Evolutionary conservation across 1,140 invertebrate species (phyloP).

Genomic region (Caenorhabditis inopinata): DNA sequence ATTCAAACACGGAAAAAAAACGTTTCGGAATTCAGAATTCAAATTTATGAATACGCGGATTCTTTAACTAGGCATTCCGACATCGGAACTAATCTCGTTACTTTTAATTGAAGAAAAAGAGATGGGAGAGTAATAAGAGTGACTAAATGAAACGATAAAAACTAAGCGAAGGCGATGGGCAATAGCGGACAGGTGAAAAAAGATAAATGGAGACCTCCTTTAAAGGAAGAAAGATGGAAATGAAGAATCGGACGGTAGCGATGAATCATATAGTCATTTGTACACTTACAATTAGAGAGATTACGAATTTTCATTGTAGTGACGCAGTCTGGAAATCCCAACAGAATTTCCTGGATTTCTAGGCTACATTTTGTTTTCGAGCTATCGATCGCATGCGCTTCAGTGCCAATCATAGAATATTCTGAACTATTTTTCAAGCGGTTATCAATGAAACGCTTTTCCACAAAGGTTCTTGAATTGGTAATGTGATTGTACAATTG

Average conservation of each 20-base stretch:
- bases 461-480: too few species aligned
- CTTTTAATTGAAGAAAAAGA: neutral
- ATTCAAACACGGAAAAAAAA: too few species aligned
- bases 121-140: constrained; percentile 1
- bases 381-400: too few species aligned
- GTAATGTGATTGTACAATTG: too few species aligned
- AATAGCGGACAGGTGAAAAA: constrained; percentile 5
- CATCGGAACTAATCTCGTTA: neutral
- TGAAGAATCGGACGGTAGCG: neutral
- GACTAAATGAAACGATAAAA: constrained; percentile 29
- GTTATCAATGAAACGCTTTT: too few species aligned
- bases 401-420: too few species aligned
- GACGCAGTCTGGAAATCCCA: too few species aligned
- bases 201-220: neutral
- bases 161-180: neutral
- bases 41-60: neutral
- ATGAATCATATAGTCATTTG: neutral
- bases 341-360: too few species aligned
- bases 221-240: neutral
- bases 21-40: neutral
- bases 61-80: neutral
- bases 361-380: too few species aligned
- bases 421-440: too few species aligned
- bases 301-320: too few species aligned
- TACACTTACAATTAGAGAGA: too few species aligned